Percentiles rank a stretch among this genome's conserved stretches.
Conservation (phyloP, 2,113 vertebrate genomes). For the Sinocyclocheilus anshuiensis region DNA sequence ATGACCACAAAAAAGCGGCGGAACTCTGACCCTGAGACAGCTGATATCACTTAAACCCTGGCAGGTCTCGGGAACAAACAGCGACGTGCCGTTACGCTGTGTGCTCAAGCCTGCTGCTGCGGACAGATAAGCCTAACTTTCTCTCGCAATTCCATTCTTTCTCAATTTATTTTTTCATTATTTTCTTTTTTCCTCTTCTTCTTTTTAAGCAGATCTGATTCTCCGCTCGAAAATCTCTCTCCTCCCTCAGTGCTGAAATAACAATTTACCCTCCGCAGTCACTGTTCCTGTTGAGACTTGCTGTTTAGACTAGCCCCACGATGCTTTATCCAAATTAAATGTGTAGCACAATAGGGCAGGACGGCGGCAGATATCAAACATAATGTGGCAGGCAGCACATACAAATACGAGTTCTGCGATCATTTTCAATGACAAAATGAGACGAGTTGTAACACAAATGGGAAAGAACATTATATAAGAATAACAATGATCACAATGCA, state of each 20-base stretch:
- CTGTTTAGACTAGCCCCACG: constrained; percentile 47
- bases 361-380: constrained; percentile 33
- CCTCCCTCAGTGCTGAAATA: constrained; percentile 51
- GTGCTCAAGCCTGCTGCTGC: constrained; percentile 50
- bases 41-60: constrained; percentile 61
- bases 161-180: constrained; percentile 38
- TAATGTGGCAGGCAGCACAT: constrained; percentile 27
- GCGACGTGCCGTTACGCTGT: constrained; percentile 21
- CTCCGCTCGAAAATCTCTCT: constrained; percentile 47
- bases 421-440: constrained; percentile 29
- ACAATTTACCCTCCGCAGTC: constrained; percentile 52
- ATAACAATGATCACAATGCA: constrained; percentile 44
- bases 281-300: constrained; percentile 43
- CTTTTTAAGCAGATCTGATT: constrained; percentile 54
- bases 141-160: constrained; percentile 24
- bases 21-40: constrained; percentile 56
- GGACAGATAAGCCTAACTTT: constrained; percentile 57
- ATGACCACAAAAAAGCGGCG: constrained; percentile 55
- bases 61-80: constrained; percentile 49
- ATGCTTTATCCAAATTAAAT: constrained; percentile 58
- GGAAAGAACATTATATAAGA: constrained; percentile 14
- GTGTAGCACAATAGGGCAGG: constrained; percentile 35
- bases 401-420: background rate
- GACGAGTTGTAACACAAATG: background rate
- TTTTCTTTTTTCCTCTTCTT: constrained; percentile 17